These are phyloP conservation scores for Pegea sp. DNA, from an alignment of 23 tunicate species.

Conservation along the genomic window DNA sequence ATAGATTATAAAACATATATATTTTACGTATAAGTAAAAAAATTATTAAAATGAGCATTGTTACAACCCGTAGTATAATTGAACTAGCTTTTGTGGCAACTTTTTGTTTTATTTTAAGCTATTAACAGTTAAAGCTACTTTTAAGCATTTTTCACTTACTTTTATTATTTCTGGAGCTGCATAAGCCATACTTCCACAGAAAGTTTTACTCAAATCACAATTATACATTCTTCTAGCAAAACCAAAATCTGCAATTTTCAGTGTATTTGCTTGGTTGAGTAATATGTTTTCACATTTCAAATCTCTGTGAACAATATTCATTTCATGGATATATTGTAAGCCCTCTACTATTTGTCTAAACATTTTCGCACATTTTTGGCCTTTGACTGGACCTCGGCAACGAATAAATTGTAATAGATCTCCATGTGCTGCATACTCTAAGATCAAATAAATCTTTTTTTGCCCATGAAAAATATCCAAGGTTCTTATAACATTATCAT, in stretches of 20 bases:
- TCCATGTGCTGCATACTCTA: conserved; percentile 65
- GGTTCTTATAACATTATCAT: conserved; percentile 57
- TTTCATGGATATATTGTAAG: conserved; percentile 33
- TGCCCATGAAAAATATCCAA: conserved; percentile 43
- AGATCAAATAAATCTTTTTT: conserved; percentile 33
- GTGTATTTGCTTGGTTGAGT: conserved; percentile 19
- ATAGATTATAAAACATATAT: too few species aligned
- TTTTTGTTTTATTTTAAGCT: background rate
- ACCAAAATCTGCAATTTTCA: conserved; percentile 86
- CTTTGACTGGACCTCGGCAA: conserved; percentile 39
- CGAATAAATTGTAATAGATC: conserved; percentile 52
- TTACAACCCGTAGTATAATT: too few species aligned
- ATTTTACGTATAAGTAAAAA: too few species aligned
- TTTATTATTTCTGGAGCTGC: conserved; percentile 77
- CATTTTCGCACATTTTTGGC: conserved; percentile 11
- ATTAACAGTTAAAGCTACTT: background rate
- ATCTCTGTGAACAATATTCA: conserved; percentile 63
- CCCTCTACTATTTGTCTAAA: conserved; percentile 44
- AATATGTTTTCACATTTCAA: conserved; percentile 81
- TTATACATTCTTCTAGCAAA: conserved; percentile 42
- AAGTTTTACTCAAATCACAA: conserved; percentile 53
- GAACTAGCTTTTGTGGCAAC: background rate
- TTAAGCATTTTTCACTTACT: conserved; percentile 5
- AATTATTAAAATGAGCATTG: too few species aligned
- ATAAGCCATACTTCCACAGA: conserved; percentile 82